Conservation (phyloP, 2,888 invertebrate genomes). For the Alentia gelatinosa region DNA sequence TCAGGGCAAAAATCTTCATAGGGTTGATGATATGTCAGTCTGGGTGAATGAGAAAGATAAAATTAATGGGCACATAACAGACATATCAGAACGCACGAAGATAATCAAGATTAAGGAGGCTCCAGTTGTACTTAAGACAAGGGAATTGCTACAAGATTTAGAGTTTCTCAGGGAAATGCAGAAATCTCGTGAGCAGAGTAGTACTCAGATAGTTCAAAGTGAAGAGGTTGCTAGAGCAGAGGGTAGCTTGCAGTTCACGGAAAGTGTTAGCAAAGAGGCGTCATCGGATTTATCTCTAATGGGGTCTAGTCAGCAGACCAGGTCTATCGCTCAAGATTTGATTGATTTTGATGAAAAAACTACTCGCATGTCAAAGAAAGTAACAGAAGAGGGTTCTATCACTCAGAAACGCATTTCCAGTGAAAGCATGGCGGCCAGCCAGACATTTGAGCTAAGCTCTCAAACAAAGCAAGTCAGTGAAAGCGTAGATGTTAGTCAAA, state of each 20-base stretch:
- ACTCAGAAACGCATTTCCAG: no score
- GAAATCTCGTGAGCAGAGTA: not conserved
- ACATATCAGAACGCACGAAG: not conserved
- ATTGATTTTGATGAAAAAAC: not conserved
- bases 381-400: no score
- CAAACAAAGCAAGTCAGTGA: not conserved
- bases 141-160: not conserved
- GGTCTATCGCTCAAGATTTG: not conserved
- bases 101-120: constrained; percentile 6
- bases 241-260: not conserved
- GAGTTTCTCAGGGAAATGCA: not conserved
- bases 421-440: no score
- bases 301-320: not conserved
- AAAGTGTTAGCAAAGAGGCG: not conserved
- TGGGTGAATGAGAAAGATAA: not conserved
- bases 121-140: not conserved
- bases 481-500: not conserved
- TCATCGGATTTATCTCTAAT: not conserved
- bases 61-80: not conserved
- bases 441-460: not conserved
- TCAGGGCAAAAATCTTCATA: not conserved
- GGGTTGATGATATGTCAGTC: constrained; percentile 17
- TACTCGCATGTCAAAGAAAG: not conserved
- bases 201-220: not conserved
- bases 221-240: not conserved